Percentiles rank a stretch among this genome's conserved stretches.
Conservation (phyloP, 2,113 vertebrate genomes). For the Trichomycterus rosablanca region DNA sequence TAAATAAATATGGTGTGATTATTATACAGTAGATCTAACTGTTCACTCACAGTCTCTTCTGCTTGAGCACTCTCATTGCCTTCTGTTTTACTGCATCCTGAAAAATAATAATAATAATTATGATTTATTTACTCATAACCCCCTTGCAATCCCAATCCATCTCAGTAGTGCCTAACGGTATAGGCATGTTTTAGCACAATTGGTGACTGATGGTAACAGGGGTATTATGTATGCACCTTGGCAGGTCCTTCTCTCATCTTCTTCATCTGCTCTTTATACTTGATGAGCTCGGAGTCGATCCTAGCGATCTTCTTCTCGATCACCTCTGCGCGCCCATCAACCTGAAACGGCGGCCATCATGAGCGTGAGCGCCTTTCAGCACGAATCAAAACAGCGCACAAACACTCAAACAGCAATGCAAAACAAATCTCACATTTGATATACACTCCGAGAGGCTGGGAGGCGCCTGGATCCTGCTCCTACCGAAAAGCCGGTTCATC, state of each 20-base stretch:
- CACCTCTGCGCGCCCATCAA: slow-evolving; percentile 88
- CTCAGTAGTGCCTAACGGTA: no score
- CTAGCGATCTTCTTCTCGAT: slow-evolving; percentile 94
- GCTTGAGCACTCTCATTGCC: slow-evolving; percentile 92
- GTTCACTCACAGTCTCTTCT: slow-evolving; percentile 96
- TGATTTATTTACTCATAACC: slow-evolving; percentile 6
- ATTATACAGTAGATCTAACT: no score
- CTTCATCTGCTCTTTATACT: slow-evolving; percentile 98
- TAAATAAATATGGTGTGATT: no score
- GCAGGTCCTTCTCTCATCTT: slow-evolving; percentile 98
- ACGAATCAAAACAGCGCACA: background rate
- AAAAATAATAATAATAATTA: slow-evolving; percentile 48
- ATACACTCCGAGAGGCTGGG: slow-evolving; percentile 93
- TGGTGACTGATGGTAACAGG: background rate
- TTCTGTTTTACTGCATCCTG: slow-evolving; percentile 99
- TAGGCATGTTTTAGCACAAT: background rate
- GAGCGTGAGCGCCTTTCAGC: background rate
- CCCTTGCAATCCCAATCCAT: background rate
- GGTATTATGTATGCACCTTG: slow-evolving; percentile 70
- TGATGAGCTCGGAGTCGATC: slow-evolving; percentile 87
- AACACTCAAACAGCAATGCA: slow-evolving; percentile 32
- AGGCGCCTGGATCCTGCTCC: slow-evolving; percentile 81
- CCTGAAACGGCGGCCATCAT: slow-evolving; percentile 60
- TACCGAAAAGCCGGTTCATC: slow-evolving; percentile 94
- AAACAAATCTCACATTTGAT: slow-evolving; percentile 75